phyloP scores from a whole-genome alignment of 1,140 invertebrate species.

The Zophobas atratus region DNA sequence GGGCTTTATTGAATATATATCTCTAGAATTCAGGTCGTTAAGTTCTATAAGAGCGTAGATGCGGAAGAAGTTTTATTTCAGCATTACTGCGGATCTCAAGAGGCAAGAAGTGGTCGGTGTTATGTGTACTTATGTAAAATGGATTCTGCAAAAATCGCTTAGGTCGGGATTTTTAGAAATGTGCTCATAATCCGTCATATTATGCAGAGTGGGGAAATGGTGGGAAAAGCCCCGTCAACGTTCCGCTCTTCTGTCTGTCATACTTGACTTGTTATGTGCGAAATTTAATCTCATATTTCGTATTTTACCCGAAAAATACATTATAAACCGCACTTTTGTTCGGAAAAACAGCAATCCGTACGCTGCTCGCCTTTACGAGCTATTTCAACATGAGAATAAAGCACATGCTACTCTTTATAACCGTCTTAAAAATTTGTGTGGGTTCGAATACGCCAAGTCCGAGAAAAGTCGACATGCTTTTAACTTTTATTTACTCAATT shows the following conservation, averaged over 20 bases:
- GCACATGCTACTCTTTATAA: constrained; percentile 38
- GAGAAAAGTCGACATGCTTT: constrained; percentile 40
- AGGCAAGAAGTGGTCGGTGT: constrained; percentile 55
- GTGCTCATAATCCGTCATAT: constrained; percentile 61
- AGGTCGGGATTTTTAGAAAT: constrained; percentile 60
- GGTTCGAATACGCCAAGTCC: constrained; percentile 27
- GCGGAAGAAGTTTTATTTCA: constrained; percentile 45
- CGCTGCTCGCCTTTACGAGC: constrained; percentile 22
- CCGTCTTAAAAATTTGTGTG: constrained; percentile 40
- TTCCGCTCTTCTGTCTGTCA: constrained; percentile 31
- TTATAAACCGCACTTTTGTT: constrained; percentile 39
- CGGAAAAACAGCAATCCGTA: constrained; percentile 23
- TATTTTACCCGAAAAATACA: constrained; percentile 37
- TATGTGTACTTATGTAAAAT: constrained; percentile 60
- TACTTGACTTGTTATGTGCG: constrained; percentile 26
- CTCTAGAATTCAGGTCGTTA: constrained; percentile 43
- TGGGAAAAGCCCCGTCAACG: constrained; percentile 40
- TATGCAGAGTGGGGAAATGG: constrained; percentile 53
- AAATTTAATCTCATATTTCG: constrained; percentile 41
- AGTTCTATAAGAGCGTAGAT: constrained; percentile 45
- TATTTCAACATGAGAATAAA: constrained; percentile 37
- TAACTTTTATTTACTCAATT: constrained; percentile 41
- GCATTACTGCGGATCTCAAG: constrained; percentile 41
- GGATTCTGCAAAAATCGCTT: constrained; percentile 56
- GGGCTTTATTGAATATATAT: constrained; percentile 43